Conservation (phyloP, 2,888 invertebrate genomes). For the Acanthopleura granulata region DNA sequence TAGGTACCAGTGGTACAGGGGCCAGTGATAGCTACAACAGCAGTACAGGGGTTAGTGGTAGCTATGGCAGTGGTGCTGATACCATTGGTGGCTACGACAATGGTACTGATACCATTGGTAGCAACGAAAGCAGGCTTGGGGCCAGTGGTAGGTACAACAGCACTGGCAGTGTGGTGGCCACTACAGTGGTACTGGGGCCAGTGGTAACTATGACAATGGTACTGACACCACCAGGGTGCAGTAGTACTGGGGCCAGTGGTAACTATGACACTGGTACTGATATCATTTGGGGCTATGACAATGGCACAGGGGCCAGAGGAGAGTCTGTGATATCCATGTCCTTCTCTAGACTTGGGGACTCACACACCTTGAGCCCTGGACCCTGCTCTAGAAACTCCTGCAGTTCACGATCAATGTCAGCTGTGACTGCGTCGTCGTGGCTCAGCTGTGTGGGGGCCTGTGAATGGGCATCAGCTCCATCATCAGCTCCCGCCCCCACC, state of each 20-base stretch:
- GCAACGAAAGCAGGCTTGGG: no score
- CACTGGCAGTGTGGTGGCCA: no score
- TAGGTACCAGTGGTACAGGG: no score
- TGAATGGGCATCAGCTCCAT: constrained; percentile 11
- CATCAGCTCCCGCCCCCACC: background rate
- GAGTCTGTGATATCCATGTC: constrained; percentile 16
- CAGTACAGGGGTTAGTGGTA: no score
- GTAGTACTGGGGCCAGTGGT: no score
- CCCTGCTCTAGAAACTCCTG: constrained; percentile 23
- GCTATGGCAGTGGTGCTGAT: no score
- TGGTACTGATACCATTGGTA: no score
- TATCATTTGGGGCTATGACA: background rate
- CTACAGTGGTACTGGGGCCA: no score
- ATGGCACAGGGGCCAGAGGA: background rate
- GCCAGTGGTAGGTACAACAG: no score
- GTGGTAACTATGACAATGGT: background rate
- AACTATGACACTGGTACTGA: no score
- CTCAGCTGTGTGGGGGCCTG: background rate
- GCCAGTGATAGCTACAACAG: no score
- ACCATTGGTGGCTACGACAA: no score
- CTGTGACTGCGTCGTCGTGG: constrained; percentile 6
- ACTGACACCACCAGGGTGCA: background rate
- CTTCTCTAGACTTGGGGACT: constrained; percentile 18
- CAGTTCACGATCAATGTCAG: constrained; percentile 21
- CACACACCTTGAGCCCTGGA: constrained; percentile 2